phyloP scores from a whole-genome alignment of 2,797 vertebrate genomes.

The Centroberyx gerrardi region DNA sequence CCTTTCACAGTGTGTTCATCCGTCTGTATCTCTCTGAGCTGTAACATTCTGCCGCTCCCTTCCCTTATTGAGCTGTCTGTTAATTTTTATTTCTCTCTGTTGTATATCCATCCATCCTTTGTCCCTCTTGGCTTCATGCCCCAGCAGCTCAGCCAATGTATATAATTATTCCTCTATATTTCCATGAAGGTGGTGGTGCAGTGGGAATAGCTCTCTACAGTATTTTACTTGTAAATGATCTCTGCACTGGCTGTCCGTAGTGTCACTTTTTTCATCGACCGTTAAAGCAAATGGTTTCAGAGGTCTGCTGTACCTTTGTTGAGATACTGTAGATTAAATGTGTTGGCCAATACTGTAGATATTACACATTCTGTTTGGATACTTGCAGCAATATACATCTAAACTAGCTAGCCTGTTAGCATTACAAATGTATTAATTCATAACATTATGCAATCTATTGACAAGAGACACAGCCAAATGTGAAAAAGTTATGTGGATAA shows the following conservation, averaged over 20 bases:
- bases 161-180: background rate
- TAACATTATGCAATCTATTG: background rate
- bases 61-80: conserved; percentile 6
- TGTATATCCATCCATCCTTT: background rate
- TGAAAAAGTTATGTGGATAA: background rate
- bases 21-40: background rate
- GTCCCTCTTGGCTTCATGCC: background rate
- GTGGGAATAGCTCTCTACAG: background rate
- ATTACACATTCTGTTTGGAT: no score
- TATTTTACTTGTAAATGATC: background rate
- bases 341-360: background rate
- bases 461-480: background rate
- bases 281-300: background rate
- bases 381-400: background rate
- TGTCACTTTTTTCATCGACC: background rate
- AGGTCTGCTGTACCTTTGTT: background rate
- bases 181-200: background rate
- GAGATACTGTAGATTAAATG: background rate
- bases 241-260: background rate
- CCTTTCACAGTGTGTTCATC: background rate
- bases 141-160: background rate
- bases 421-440: background rate
- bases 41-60: background rate
- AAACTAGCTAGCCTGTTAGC: background rate
- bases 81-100: conserved; percentile 1